Conservation (phyloP, 2,113 vertebrate species). For the Paralichthys olivaceus region DNA sequence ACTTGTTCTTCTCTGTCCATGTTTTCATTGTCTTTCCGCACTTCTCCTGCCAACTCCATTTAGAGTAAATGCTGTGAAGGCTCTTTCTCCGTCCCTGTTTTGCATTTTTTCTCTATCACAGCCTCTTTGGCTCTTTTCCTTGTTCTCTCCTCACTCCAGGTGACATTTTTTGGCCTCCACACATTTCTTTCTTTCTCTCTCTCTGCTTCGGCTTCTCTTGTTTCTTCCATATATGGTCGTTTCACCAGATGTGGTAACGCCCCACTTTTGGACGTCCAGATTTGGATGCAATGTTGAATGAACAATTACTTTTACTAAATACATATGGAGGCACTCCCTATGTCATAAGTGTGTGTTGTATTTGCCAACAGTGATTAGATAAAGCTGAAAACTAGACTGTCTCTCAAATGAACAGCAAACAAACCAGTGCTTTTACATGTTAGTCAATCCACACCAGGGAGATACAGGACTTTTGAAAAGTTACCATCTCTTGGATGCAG, state of each 20-base stretch:
- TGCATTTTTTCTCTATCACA: conserved; percentile 51
- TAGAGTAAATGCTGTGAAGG: background rate
- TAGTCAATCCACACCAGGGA: background rate
- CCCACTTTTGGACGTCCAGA: conserved; percentile 68
- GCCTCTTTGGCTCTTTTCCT: conserved; percentile 39
- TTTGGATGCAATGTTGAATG: conserved; percentile 57
- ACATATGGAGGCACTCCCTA: conserved; percentile 51
- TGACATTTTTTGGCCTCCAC: conserved; percentile 66
- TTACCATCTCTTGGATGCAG: background rate
- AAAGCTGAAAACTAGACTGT: conserved; percentile 1
- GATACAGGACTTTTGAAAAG: background rate
- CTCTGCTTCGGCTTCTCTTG: conserved; percentile 47
- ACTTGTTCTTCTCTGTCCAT: background rate
- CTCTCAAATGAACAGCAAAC: conserved; percentile 7
- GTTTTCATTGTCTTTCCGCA: conserved; percentile 20
- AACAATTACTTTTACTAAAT: conserved; percentile 60
- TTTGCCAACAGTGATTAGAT: conserved; percentile 14
- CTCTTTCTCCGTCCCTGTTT: background rate
- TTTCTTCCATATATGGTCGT: conserved; percentile 77
- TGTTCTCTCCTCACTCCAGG: conserved; percentile 61
- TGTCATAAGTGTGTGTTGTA: conserved; percentile 32
- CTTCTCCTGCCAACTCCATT: conserved; percentile 18
- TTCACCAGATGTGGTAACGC: conserved; percentile 63
- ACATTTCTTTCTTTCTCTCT: conserved; percentile 27
- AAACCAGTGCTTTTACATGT: conserved; percentile 31